Evolutionary conservation across 2,888 invertebrate species (phyloP).

Genomic region (Agapetus fuscipes): DNA sequence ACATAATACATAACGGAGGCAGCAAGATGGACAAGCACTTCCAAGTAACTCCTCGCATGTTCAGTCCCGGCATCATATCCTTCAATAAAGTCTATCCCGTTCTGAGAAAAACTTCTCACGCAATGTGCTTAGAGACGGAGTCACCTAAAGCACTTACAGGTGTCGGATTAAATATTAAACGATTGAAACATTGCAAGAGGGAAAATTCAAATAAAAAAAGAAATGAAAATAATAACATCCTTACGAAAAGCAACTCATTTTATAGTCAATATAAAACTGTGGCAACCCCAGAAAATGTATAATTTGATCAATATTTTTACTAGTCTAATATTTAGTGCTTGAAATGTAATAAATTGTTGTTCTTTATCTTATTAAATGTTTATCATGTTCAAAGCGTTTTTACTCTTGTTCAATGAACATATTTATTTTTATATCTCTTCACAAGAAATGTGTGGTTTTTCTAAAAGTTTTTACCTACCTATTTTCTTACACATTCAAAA

Average conservation of each 20-base stretch:
- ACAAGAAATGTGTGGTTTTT: too few relatives aligned
- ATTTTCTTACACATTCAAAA: too few relatives aligned
- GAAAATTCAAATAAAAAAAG: conserved; percentile 10
- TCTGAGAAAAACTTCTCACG: conserved; percentile 10
- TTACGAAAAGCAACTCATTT: background rate
- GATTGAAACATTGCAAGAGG: conserved; percentile 17
- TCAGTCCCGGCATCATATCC: conserved; percentile 20
- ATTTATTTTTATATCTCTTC: too few relatives aligned
- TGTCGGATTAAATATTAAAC: conserved; percentile 14
- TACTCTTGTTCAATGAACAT: too few relatives aligned
- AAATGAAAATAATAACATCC: background rate
- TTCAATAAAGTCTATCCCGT: conserved; percentile 15
- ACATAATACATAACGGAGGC: conserved; percentile 7
- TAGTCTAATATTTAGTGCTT: too few relatives aligned
- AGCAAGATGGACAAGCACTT: conserved; percentile 15
- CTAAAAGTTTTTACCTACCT: too few relatives aligned
- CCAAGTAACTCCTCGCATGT: conserved; percentile 20
- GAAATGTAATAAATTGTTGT: too few relatives aligned
- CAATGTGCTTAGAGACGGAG: conserved; percentile 6
- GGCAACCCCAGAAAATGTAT: conserved; percentile 3
- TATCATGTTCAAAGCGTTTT: too few relatives aligned
- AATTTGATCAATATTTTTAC: too few relatives aligned
- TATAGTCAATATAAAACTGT: conserved; percentile 6
- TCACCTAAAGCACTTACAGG: conserved; percentile 9
- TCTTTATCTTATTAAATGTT: background rate